phyloP scores from a whole-genome alignment of 2,888 invertebrate species.

The Oscheius myriophilus region DNA sequence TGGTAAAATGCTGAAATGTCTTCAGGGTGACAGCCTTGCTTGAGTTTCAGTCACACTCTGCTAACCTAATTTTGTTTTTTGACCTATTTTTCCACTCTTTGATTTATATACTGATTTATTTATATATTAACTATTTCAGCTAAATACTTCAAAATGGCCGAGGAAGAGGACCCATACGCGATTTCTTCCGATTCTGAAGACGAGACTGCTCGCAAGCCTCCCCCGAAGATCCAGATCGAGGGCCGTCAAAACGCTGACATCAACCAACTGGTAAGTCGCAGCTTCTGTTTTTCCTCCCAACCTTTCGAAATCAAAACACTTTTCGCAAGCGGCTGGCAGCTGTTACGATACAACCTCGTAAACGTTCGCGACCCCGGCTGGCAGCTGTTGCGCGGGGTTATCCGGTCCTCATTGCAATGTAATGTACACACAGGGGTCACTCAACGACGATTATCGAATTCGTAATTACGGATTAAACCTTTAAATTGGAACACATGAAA shows the following conservation, averaged over 20 bases:
- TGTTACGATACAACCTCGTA: slow-evolving; percentile 17
- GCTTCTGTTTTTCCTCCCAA: neutral
- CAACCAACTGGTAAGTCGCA: slow-evolving; percentile 60
- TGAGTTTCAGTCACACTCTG: too few species aligned
- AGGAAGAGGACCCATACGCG: slow-evolving; percentile 69
- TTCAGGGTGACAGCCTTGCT: too few species aligned
- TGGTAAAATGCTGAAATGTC: too few species aligned
- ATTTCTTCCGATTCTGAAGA: slow-evolving; percentile 68
- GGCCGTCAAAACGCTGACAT: slow-evolving; percentile 59
- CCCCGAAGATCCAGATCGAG: slow-evolving; percentile 68
- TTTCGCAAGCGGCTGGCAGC: slow-evolving; percentile 15
- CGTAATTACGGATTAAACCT: too few species aligned
- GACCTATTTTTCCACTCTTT: neutral
- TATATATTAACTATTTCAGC: neutral
- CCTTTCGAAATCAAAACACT: neutral
- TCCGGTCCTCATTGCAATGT: neutral
- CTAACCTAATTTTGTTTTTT: too few species aligned
- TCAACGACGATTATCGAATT: too few species aligned
- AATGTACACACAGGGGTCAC: too few species aligned
- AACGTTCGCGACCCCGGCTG: slow-evolving; percentile 1
- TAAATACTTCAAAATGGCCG: slow-evolving; percentile 49
- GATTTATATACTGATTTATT: neutral
- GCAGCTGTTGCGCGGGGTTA: slow-evolving; percentile 24
- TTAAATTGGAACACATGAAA: too few species aligned
- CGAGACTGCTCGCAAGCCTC: slow-evolving; percentile 62